phyloP scores from a whole-genome alignment of 2,113 vertebrate species.

The Brienomyrus brachyistius region DNA sequence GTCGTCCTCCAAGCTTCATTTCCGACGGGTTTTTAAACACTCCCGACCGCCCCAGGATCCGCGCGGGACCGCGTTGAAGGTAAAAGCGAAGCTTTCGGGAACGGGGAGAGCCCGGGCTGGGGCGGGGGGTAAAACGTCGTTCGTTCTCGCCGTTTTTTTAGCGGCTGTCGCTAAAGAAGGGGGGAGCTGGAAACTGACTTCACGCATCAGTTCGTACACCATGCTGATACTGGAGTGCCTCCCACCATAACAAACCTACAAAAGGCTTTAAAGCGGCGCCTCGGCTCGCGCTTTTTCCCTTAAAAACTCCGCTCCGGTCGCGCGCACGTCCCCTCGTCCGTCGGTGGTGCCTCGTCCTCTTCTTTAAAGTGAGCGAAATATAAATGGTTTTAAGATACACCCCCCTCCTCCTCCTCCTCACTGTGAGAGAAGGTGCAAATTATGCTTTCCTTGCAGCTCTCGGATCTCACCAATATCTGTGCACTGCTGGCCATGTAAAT shows the following conservation, averaged over 20 bases:
- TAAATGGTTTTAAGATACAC: slow-evolving; percentile 32
- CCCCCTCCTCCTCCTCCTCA: slow-evolving; percentile 17
- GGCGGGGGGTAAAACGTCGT: slow-evolving; percentile 49
- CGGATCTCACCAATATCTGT: slow-evolving; percentile 27
- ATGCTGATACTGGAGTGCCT: slow-evolving; percentile 59
- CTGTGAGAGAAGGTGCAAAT: slow-evolving; percentile 60
- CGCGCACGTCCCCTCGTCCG: slow-evolving; percentile 32
- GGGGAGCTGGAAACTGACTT: slow-evolving; percentile 57
- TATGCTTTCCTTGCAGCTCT: slow-evolving; percentile 59
- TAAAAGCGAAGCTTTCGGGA: slow-evolving; percentile 53
- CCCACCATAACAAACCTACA: slow-evolving; percentile 56
- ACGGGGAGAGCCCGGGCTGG: slow-evolving; percentile 21
- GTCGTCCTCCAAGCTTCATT: slow-evolving; percentile 63
- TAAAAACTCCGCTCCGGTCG: slow-evolving; percentile 19
- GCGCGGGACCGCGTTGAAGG: slow-evolving; percentile 66
- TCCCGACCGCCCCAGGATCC: slow-evolving; percentile 57
- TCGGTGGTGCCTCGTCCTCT: slow-evolving; percentile 61
- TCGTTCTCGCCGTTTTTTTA: slow-evolving; percentile 63
- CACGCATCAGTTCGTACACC: slow-evolving; percentile 69
- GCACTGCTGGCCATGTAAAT: slow-evolving; percentile 52
- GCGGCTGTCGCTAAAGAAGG: slow-evolving; percentile 50
- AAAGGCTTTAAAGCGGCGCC: slow-evolving; percentile 40
- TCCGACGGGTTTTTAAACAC: slow-evolving; percentile 61
- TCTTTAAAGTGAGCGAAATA: slow-evolving; percentile 44
- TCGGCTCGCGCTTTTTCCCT: slow-evolving; percentile 9